A percentile compares a stretch with the other conserved stretches of the same genome.
Conservation (phyloP, 2,888 invertebrate genomes). For the Drosophila emarginata region DNA sequence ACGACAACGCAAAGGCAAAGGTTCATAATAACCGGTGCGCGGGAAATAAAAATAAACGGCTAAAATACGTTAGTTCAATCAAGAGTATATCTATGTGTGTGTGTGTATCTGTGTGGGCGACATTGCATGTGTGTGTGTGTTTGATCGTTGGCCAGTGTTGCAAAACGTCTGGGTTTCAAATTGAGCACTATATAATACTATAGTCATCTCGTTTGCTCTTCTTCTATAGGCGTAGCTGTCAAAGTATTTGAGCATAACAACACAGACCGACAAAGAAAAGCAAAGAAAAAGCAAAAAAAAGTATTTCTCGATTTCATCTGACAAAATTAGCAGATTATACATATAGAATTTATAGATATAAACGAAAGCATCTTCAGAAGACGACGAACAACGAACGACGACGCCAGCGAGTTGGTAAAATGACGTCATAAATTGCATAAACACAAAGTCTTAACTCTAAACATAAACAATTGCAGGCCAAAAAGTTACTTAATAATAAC, state of each 20-base stretch:
- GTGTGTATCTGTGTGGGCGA: conserved; percentile 15
- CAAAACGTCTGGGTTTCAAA: conserved; percentile 43
- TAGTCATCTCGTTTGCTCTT: conserved; percentile 54
- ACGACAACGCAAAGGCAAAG: conserved; percentile 60
- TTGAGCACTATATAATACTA: conserved; percentile 24
- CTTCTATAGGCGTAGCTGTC: conserved; percentile 46
- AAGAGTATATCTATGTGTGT: conserved; percentile 26
- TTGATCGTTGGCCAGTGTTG: conserved; percentile 56
- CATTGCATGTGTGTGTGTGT: conserved; percentile 31
- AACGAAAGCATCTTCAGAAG: conserved; percentile 21
- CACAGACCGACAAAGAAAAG: conserved; percentile 34
- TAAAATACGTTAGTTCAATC: conserved; percentile 33
- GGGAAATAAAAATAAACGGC: conserved; percentile 47
- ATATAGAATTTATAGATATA: conserved; percentile 37
- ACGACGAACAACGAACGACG: conserved; percentile 36
- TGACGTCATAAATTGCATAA: conserved; percentile 68
- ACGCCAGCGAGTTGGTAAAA: conserved; percentile 58
- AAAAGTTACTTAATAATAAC: conserved; percentile 47
- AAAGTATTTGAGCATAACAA: conserved; percentile 40
- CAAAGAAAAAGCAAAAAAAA: conserved; percentile 22
- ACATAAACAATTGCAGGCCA: conserved; percentile 52
- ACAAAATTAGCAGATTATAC: conserved; percentile 35
- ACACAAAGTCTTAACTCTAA: conserved; percentile 31
- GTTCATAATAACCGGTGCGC: conserved; percentile 70
- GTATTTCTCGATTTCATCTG: conserved; percentile 10